phyloP scores from a whole-genome alignment of 1,140 invertebrate species.

The Sarcophaga bullata region DNA sequence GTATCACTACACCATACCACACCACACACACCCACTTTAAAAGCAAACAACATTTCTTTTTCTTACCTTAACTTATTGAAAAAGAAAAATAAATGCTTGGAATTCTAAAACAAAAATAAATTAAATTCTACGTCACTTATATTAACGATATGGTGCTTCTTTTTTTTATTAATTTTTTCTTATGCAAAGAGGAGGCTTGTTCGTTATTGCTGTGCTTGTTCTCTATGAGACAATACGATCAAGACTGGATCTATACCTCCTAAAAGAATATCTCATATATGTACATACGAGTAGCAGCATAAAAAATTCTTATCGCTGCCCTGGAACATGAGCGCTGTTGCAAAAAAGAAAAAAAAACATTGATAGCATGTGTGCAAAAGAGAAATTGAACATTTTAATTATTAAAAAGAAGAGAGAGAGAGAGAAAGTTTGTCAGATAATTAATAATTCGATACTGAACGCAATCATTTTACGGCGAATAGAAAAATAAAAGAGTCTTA shows the following conservation, averaged over 20 bases:
- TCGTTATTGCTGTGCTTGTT: neutral
- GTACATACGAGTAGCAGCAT: too few species aligned
- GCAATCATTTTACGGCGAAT: too few species aligned
- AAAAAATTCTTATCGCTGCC: too few species aligned
- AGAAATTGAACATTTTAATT: too few species aligned
- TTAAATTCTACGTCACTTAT: conserved; percentile 19
- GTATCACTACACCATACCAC: neutral
- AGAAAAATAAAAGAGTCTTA: too few species aligned
- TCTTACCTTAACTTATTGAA: neutral
- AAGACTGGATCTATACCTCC: neutral
- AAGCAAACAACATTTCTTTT: neutral
- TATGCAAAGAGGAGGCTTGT: neutral
- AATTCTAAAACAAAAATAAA: neutral
- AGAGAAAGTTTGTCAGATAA: too few species aligned
- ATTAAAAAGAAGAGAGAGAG: too few species aligned
- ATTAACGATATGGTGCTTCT: neutral
- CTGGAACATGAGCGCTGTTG: too few species aligned
- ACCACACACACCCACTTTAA: neutral
- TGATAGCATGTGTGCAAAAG: too few species aligned
- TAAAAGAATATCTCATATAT: too few species aligned
- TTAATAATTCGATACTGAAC: too few species aligned
- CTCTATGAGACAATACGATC: neutral
- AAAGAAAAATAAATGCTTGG: neutral
- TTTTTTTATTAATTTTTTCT: neutral
- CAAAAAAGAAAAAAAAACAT: too few species aligned